Conservation (phyloP, 2,113 vertebrate genomes). For the Brienomyrus longianalis region DNA sequence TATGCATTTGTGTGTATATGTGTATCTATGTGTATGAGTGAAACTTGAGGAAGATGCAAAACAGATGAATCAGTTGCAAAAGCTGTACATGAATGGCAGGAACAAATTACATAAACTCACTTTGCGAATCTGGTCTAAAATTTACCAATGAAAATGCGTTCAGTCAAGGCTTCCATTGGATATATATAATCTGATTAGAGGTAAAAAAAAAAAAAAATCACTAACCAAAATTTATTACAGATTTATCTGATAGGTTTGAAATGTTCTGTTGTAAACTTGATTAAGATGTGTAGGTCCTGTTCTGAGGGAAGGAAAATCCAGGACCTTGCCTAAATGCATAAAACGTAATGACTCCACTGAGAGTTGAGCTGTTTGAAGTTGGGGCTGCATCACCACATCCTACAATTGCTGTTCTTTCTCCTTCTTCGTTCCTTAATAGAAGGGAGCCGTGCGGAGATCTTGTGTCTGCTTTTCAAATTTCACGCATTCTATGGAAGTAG, state of each 20-base stretch:
- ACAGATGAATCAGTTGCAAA: neutral
- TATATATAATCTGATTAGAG: neutral
- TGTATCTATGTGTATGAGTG: neutral
- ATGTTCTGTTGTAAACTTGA: neutral
- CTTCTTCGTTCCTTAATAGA: neutral
- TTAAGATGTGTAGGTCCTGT: neutral
- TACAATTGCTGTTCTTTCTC: neutral
- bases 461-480: neutral
- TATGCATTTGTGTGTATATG: neutral
- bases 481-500: neutral
- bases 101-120: conserved; percentile 6
- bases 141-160: neutral
- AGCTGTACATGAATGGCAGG: neutral
- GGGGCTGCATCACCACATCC: neutral
- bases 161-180: neutral
- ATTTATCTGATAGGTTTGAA: conserved; percentile 4
- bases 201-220: neutral
- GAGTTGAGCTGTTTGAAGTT: neutral
- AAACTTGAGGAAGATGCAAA: conserved; percentile 1
- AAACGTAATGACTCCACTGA: neutral
- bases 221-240: conserved; percentile 6
- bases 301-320: neutral
- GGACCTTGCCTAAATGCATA: neutral
- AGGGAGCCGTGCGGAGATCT: neutral
- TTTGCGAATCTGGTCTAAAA: neutral